Percentiles rank a stretch among this genome's conserved stretches.
Conservation (phyloP, 2,113 vertebrate genomes). For the Paramormyrops kingsleyae region DNA sequence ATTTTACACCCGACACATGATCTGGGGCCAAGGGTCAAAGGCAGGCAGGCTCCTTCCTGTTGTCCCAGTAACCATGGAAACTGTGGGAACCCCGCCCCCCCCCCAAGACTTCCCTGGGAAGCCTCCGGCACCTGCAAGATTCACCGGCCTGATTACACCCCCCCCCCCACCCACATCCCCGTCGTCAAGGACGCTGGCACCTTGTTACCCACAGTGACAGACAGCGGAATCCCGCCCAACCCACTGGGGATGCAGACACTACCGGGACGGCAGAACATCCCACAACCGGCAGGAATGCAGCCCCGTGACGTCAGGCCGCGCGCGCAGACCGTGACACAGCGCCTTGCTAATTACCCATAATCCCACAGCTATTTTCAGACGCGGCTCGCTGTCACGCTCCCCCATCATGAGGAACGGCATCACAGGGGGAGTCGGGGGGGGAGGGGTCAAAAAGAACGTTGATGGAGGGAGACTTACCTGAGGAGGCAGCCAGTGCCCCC, state of each 20-base stretch:
- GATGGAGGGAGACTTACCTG: background rate
- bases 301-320: conserved; percentile 25
- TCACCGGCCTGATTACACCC: background rate
- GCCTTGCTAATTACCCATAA: conserved; percentile 24
- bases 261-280: conserved; percentile 16
- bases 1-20: background rate
- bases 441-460: background rate
- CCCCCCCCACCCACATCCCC: background rate
- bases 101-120: background rate
- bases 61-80: background rate
- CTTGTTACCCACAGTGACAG: background rate
- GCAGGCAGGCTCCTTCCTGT: background rate
- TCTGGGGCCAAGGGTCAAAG: background rate
- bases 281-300: conserved; percentile 24
- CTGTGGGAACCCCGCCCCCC: background rate
- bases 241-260: background rate
- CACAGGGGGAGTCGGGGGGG: background rate
- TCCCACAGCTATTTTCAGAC: conserved; percentile 27
- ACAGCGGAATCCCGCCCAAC: background rate
- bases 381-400: background rate
- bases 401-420: background rate
- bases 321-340: conserved; percentile 18
- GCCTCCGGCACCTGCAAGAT: background rate
- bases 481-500: background rate
- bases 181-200: background rate